Base-by-base conservation (phyloP, 2,888 invertebrate species). In the Aphelenchoides bicaudatus region DNA sequence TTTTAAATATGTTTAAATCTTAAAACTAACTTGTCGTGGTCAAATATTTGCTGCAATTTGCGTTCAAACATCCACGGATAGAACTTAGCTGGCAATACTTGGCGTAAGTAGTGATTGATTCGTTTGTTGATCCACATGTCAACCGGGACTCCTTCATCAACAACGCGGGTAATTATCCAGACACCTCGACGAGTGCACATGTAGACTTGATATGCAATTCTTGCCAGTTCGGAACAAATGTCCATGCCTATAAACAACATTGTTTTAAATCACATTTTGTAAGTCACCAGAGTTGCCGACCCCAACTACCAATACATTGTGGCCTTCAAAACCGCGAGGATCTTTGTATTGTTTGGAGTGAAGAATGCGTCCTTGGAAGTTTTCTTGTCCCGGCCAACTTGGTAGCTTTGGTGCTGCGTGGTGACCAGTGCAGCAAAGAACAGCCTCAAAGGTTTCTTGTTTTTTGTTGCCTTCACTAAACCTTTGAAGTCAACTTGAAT, bases 101-200 rank as follows among this genome's bases (percentile, higher is more conserved):
- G 54, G 10, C 59, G 52, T 29, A 62, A 48, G 54, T 63, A 59
- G 47, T 27, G 27, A 16, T 19, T 13, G 16, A 58, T 39, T 19
- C 57, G 43, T 19, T 50, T 48, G 6, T 48, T 25, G 23, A 52
- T 25, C 16, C 53, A 53, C 46, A 65, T 55, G 30, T 72, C 68
- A 25, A 65, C 49, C 8, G 73, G 73, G 31, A 59, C 56, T 43
- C 73, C 73, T 52, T 65, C 64, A 49, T 80, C 75, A 6, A 79
- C 80, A 47, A 81, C 80, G 16, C 82, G 72, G 56, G 80, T 79
- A 39, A 81, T 75, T 6, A 83, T 74, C 82, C 82, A 83, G 13
- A 81, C 80, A 8, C 83, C 82, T 16, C 81, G 70, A 0, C 82
- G 72, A 0, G 82, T 81, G 23, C 81, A 80, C 29, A 82, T 60